Evolutionary conservation across 2,797 vertebrate species (phyloP).

Genomic region (Chaunax sp.): DNA sequence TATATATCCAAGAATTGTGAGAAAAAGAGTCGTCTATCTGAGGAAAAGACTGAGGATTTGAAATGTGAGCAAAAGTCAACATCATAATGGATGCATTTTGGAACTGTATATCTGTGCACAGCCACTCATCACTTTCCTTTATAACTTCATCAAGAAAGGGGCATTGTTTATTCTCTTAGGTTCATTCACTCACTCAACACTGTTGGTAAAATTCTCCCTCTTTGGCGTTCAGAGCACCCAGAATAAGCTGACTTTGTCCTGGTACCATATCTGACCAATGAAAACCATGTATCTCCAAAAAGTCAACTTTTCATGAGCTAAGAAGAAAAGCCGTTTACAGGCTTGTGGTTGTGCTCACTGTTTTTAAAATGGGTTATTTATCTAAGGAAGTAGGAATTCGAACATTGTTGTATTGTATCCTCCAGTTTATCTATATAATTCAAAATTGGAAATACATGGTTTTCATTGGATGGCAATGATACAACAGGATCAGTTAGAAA

Average conservation of each 20-base stretch:
- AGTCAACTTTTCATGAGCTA: neutral
- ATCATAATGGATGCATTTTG: slow-evolving; percentile 1
- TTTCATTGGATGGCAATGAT: neutral
- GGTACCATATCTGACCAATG: neutral
- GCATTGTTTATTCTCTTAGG: no score
- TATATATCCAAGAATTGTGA: slow-evolving; percentile 21
- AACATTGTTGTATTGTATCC: neutral
- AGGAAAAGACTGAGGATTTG: slow-evolving; percentile 29
- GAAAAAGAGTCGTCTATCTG: slow-evolving; percentile 13
- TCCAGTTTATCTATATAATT: neutral
- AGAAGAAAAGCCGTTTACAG: neutral
- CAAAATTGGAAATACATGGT: neutral
- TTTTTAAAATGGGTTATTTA: neutral
- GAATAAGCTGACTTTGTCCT: slow-evolving; percentile 7
- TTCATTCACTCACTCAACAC: no score
- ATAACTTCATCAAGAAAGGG: no score
- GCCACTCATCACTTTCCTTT: no score
- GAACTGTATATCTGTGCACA: no score
- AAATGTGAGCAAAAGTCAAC: neutral
- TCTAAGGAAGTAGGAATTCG: neutral
- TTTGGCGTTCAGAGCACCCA: neutral
- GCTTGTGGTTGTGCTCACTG: neutral
- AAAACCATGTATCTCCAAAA: neutral
- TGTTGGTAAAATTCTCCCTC: no score
- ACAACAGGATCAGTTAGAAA: neutral